A percentile compares a stretch with the other conserved stretches of the same genome.
Conservation (phyloP, 2,797 vertebrate species). For the Protonibea diacanthus region DNA sequence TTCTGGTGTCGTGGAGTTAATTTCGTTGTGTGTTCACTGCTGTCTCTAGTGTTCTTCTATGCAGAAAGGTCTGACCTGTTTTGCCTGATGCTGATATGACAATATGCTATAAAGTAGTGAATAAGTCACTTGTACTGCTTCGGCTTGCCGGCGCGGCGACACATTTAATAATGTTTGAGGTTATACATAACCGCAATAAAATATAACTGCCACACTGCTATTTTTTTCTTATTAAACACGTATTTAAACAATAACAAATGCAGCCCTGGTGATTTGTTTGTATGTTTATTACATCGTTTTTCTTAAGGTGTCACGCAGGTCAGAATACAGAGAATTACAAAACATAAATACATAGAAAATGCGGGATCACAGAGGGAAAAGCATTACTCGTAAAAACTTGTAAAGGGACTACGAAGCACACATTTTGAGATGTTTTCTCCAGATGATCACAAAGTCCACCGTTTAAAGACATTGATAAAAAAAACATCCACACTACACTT, state of each 20-base stretch:
- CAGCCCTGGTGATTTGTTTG: conserved; percentile 37
- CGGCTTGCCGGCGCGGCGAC: not conserved
- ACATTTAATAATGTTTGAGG: not conserved
- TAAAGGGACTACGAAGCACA: conserved; percentile 19
- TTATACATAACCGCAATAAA: not conserved
- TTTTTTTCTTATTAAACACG: not conserved
- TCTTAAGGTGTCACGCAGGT: conserved; percentile 62
- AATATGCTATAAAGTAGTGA: not conserved
- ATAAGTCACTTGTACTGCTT: not conserved
- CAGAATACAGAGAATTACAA: conserved; percentile 72
- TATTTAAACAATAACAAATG: conserved; percentile 7
- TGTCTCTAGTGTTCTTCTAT: not conserved
- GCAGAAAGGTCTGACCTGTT: conserved; percentile 1
- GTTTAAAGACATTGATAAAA: not conserved
- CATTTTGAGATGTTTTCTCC: conserved; percentile 20
- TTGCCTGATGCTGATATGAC: not conserved
- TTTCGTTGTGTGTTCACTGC: conserved; percentile 5
- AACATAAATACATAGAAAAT: conserved; percentile 77
- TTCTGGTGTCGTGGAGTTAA: not conserved
- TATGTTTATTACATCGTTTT: conserved; percentile 59
- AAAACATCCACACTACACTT: conserved; percentile 4
- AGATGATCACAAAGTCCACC: conserved; percentile 14
- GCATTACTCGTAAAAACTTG: conserved; percentile 21
- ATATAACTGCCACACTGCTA: not conserved
- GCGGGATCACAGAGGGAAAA: conserved; percentile 46